phyloP scores from a whole-genome alignment of 2,797 vertebrate species.

The Lophotriccus pileatus region DNA sequence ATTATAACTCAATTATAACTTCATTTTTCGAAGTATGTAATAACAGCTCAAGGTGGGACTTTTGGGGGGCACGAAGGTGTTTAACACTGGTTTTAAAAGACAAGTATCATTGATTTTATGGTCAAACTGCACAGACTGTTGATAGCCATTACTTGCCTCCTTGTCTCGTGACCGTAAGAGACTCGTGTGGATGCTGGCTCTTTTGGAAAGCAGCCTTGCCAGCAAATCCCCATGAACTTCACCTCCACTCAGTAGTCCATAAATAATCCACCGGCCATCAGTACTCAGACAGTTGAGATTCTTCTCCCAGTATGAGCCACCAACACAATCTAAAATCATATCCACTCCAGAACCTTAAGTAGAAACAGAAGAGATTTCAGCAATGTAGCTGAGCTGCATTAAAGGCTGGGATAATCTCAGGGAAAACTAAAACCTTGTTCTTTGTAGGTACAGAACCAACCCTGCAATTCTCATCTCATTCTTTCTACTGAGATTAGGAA shows the following conservation, averaged over 20 bases:
- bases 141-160: constrained; percentile 60
- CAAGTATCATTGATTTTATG: accelerated
- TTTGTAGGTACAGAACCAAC: neutral
- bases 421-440: neutral
- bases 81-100: neutral
- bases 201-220: constrained; percentile 81
- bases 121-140: neutral
- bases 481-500: neutral
- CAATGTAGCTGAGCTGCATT: neutral
- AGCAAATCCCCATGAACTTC: constrained; percentile 80
- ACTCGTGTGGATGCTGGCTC: constrained; percentile 80
- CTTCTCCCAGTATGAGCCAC: constrained; percentile 82
- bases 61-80: too few relatives aligned
- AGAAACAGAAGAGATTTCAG: constrained; percentile 11
- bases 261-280: constrained; percentile 87
- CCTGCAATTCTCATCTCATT: neutral
- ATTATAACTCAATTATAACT: neutral
- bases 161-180: constrained; percentile 80
- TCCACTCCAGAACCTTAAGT: constrained; percentile 80
- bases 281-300: constrained; percentile 79
- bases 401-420: neutral
- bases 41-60: neutral
- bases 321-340: constrained; percentile 86
- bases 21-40: neutral
- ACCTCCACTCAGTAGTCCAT: constrained; percentile 81